Evolutionary conservation across 2,888 invertebrate genomes (phyloP).

Genomic region (Ophion ventricosus): DNA sequence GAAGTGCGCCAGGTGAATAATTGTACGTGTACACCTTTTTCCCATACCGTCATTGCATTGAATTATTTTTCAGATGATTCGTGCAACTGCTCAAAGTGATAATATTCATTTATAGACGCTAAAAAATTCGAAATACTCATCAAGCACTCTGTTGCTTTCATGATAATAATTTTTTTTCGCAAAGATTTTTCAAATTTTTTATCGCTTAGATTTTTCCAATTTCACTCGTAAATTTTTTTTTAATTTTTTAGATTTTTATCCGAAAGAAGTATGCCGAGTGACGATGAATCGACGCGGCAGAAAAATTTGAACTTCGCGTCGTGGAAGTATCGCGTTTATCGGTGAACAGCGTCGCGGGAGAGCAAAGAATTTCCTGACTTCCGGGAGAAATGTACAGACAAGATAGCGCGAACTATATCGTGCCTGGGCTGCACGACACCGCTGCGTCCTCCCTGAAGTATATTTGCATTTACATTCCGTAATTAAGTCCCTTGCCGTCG

Average conservation of each 20-base stretch:
- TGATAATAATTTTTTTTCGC: too few relatives aligned
- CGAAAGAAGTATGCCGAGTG: neutral
- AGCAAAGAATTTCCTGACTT: conserved; percentile 40
- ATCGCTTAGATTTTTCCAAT: too few relatives aligned
- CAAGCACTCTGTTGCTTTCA: too few relatives aligned
- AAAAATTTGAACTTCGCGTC: conserved; percentile 7
- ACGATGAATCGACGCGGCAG: neutral
- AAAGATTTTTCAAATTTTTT: too few relatives aligned
- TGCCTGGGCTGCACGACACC: conserved; percentile 30
- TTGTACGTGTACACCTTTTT: too few relatives aligned
- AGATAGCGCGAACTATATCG: conserved; percentile 67
- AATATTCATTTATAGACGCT: too few relatives aligned
- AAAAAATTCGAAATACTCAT: too few relatives aligned
- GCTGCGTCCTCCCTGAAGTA: conserved; percentile 74
- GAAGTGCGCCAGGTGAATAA: too few relatives aligned
- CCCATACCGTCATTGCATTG: too few relatives aligned
- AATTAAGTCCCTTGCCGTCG: conserved; percentile 75
- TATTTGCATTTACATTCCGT: conserved; percentile 80
- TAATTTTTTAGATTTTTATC: neutral
- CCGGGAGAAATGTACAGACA: conserved; percentile 55
- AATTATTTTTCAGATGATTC: too few relatives aligned
- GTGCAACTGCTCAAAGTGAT: too few relatives aligned
- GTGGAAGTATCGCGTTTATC: conserved; percentile 52
- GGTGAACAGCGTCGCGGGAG: conserved; percentile 31
- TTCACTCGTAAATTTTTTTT: too few relatives aligned